Conservation (phyloP, 2,113 vertebrate genomes). For the Coptodon rendalli region DNA sequence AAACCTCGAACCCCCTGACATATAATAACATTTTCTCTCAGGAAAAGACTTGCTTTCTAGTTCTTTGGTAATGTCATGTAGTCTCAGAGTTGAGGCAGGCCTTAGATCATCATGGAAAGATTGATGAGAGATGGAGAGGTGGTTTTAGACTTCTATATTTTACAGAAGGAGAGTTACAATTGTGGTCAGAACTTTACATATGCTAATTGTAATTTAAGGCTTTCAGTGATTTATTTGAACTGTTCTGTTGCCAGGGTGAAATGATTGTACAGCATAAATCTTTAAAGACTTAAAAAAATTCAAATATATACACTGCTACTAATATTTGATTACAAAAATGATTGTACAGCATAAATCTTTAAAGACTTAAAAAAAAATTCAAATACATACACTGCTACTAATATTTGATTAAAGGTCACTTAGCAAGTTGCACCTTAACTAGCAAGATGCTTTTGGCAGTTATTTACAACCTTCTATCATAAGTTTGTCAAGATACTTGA, state of each 20-base stretch:
- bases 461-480: neutral
- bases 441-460: neutral
- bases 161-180: neutral
- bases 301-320: neutral
- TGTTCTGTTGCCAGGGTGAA: neutral
- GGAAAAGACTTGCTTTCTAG: neutral
- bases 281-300: neutral
- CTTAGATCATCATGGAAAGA: neutral
- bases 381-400: neutral
- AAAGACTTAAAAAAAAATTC: neutral
- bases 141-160: neutral
- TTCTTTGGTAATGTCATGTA: slow-evolving; percentile 8
- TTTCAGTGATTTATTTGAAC: neutral
- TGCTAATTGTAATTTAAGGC: neutral
- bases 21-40: neutral
- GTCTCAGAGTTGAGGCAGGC: neutral
- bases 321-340: too few species aligned
- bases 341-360: neutral
- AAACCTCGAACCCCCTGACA: neutral
- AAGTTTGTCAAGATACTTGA: neutral
- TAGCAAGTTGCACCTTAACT: neutral
- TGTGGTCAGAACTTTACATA: neutral
- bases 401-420: neutral
- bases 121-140: neutral
- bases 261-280: neutral